Conservation (phyloP, 2,113 vertebrate genomes). For the Thalassoma bifasciatum region DNA sequence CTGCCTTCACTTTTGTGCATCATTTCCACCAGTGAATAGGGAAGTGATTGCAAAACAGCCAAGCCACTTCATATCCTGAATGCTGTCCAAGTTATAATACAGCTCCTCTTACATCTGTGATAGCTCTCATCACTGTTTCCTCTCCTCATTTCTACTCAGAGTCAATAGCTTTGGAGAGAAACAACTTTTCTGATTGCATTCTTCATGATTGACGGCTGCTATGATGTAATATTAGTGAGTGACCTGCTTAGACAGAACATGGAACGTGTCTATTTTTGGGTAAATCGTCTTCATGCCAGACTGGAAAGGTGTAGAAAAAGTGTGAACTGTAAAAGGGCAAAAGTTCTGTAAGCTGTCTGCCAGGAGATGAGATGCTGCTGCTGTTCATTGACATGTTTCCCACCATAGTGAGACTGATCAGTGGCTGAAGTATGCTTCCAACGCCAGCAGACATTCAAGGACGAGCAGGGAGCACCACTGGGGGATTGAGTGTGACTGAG, state of each 20-base stretch:
- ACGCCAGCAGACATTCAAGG: conserved; percentile 79
- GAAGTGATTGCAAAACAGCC: conserved; percentile 66
- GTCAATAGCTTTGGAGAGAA: conserved; percentile 55
- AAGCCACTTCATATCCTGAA: conserved; percentile 66
- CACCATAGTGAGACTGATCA: conserved; percentile 67
- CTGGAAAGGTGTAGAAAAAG: conserved; percentile 11
- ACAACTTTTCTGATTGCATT: conserved; percentile 37
- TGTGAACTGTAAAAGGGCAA: conserved; percentile 55
- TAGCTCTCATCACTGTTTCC: conserved; percentile 52
- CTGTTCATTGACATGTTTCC: conserved; percentile 70
- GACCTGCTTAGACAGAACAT: conserved; percentile 1
- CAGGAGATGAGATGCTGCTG: conserved; percentile 36
- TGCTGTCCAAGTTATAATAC: conserved; percentile 66
- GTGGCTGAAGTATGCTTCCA: conserved; percentile 65
- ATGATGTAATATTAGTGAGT: conserved; percentile 24
- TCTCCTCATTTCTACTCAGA: conserved; percentile 47
- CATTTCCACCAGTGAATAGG: conserved; percentile 55
- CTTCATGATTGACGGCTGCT: conserved; percentile 42
- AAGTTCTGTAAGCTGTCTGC: conserved; percentile 39
- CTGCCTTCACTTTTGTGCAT: conserved; percentile 32
- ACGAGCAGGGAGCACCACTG: conserved; percentile 68
- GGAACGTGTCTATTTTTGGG: conserved; percentile 19
- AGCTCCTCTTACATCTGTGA: conserved; percentile 55
- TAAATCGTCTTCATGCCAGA: conserved; percentile 12
- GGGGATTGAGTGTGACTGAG: conserved; percentile 82